phyloP scores from a whole-genome alignment of 2,113 vertebrate genomes.

The Neotoma lepida region DNA sequence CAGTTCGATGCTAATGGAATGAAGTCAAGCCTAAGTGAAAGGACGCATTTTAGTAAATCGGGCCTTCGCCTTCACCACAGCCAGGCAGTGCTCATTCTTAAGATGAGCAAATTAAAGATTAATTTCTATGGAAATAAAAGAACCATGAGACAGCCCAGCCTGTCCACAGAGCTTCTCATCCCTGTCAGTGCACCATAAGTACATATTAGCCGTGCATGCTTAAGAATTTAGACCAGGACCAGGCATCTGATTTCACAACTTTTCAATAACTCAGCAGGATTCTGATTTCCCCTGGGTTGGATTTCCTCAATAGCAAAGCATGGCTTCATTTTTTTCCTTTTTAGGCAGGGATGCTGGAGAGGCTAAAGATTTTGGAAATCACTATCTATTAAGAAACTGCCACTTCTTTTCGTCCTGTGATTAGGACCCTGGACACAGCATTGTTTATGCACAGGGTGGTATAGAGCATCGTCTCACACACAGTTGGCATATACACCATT shows the following conservation, averaged over 20 bases:
- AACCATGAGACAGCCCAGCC: neutral
- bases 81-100: neutral
- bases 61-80: neutral
- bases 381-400: neutral
- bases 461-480: neutral
- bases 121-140: neutral
- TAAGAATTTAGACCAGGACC: neutral
- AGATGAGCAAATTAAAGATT: slow-evolving; percentile 56
- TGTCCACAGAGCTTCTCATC: neutral
- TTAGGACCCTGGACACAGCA: neutral
- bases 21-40: slow-evolving; percentile 74
- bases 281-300: neutral
- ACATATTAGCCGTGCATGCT: neutral
- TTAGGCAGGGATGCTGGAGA: neutral
- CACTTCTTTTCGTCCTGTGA: neutral
- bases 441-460: neutral
- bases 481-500: neutral
- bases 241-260: neutral
- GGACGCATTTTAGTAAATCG: slow-evolving; percentile 40
- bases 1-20: slow-evolving; percentile 72
- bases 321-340: no score
- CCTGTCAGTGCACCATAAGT: neutral
- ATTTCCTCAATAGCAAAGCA: neutral
- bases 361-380: neutral
- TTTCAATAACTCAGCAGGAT: neutral